Conservation (phyloP, 37 sponge, comb jelly and placozoan genomes). For the Tethya wilhelma region DNA sequence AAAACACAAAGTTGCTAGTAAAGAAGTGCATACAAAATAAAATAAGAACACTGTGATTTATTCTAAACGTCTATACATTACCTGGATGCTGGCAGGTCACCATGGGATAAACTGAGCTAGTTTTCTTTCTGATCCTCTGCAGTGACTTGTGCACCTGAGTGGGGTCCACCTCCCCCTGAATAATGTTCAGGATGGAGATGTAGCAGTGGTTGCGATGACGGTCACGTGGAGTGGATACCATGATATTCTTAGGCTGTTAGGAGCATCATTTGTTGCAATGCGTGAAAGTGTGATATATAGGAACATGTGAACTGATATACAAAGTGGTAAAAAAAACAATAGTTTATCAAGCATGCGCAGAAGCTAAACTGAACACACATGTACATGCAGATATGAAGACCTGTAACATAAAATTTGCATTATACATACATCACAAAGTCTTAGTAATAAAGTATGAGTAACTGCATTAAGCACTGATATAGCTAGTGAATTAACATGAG, state of each 20-base stretch:
- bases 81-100: conserved; percentile 99
- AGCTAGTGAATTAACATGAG: too few relatives aligned
- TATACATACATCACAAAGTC: too few relatives aligned
- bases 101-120: conserved; percentile 98
- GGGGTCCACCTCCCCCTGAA: conserved; percentile 98
- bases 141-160: conserved; percentile 98
- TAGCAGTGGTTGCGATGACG: conserved; percentile 91
- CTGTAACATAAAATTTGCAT: too few relatives aligned
- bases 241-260: conserved; percentile 93
- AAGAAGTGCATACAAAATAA: background rate
- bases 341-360: too few relatives aligned
- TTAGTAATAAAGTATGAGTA: too few relatives aligned
- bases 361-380: too few relatives aligned
- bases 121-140: conserved; percentile 96
- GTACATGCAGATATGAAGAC: too few relatives aligned
- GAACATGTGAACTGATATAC: too few relatives aligned
- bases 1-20: background rate
- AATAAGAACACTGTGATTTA: background rate
- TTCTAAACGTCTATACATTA: conserved; percentile 1
- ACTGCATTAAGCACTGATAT: too few relatives aligned
- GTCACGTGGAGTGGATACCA: conserved; percentile 93
- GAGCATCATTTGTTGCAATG: too few relatives aligned
- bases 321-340: too few relatives aligned
- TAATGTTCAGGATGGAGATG: conserved; percentile 98
- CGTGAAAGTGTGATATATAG: too few relatives aligned